Conservation (phyloP, 2,888 invertebrate genomes). For the Drosophila subquinaria region DNA sequence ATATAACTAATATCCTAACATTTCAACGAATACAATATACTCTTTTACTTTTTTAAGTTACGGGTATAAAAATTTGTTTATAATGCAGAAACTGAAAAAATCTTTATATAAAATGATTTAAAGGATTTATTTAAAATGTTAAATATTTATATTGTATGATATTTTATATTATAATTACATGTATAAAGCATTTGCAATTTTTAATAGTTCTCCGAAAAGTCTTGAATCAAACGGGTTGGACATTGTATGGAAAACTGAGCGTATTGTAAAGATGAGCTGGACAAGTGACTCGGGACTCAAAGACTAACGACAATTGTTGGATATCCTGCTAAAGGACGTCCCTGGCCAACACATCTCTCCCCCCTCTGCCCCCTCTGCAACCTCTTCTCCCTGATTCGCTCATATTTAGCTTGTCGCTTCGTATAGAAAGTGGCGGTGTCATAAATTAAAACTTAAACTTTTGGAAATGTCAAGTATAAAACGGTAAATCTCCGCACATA, state of each 20-base stretch:
- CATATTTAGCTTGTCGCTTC: slow-evolving; percentile 79
- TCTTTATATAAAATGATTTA: no score
- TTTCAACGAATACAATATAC: no score
- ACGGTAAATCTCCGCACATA: slow-evolving; percentile 85
- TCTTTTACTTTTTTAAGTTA: no score
- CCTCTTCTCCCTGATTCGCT: slow-evolving; percentile 45
- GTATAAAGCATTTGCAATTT: not conserved
- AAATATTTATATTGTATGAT: no score
- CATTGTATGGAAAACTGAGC: slow-evolving; percentile 21
- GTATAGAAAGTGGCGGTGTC: slow-evolving; percentile 85
- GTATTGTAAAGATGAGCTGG: slow-evolving; percentile 56
- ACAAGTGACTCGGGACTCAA: slow-evolving; percentile 59
- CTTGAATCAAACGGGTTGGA: not conserved
- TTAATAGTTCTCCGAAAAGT: not conserved
- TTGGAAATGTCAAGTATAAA: slow-evolving; percentile 86
- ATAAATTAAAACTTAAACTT: slow-evolving; percentile 86
- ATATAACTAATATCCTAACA: no score
- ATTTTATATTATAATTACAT: not conserved
- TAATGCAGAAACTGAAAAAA: no score
- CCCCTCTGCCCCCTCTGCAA: not conserved
- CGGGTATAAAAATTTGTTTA: no score
- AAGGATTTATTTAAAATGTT: no score
- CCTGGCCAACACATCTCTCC: not conserved
- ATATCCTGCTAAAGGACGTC: slow-evolving; percentile 75
- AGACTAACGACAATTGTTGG: slow-evolving; percentile 73